Evolutionary conservation across 1,140 invertebrate species (phyloP), one percentile per base, ranked within the genome.

Genomic region (Penaeus vannamei): DNA sequence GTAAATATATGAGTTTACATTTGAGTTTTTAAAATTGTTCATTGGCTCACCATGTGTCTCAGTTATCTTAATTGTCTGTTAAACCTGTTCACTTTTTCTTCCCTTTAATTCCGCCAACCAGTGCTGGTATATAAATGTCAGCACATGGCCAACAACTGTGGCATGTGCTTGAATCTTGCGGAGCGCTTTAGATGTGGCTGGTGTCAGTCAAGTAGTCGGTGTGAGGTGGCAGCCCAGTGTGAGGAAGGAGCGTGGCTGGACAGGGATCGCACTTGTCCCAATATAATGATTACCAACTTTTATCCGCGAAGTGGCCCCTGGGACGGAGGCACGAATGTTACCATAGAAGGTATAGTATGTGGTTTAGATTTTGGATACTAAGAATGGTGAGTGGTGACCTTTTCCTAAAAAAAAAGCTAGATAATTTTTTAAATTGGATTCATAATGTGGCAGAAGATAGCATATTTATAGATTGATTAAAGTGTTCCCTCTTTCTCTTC

Each of bases 91-190:
- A 10, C 12, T 61, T 36, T 77, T 59, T 26, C n/a, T 19, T 12
- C 76, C 22, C 12, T n/a, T 72, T 46, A 59, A 87, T 79, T 91
- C 92, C 91, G 92, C 91, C 88, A 93, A 94, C 59, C 91, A 96
- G 95, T 96, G 91, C 95, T 97, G 66, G 96, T 97, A 88, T 98
- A 98, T 93, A 95, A 97, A 69, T 98, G 97, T 94, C 95, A 96
- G 76, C 97, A 97, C 93, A 98, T 98, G 97, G 97, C 97, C 19
- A 97, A 98, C 92, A 98, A 98, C 93, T 98, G 97, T 93, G 97
- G 98, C 23, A 97, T 98, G 94, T 98, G 98, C 93, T 93, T 98
- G 91, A 97, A 97, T 46, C 94, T 98, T 64, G 95, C 96, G 3
- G 96, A 97, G 91, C 98, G 98, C 93, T 98, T 97, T 93, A 96